A percentile compares a stretch with the other conserved stretches of the same genome.
phyloP scores from a whole-genome alignment of 2,888 invertebrate species.

The Troides oblongomaculatus region DNA sequence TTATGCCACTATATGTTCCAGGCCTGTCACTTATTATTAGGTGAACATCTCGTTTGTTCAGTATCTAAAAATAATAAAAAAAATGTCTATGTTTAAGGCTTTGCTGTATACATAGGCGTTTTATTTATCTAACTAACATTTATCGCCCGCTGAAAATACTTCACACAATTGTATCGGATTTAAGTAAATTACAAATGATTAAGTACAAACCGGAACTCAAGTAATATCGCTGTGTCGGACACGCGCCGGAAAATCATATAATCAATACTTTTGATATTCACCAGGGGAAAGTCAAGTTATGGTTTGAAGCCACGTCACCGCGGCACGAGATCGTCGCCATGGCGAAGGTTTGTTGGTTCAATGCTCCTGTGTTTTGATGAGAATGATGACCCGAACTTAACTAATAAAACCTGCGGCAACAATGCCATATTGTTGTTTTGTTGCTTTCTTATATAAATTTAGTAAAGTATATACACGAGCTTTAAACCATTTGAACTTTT shows the following conservation, averaged over 20 bases:
- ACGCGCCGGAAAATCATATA: conserved; percentile 16
- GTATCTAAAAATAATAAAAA: no score
- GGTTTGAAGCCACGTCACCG: conserved; percentile 21
- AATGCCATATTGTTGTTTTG: not conserved
- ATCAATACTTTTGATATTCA: conserved; percentile 22
- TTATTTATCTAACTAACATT: no score
- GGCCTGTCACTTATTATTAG: no score
- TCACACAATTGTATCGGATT: not conserved
- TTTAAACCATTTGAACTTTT: not conserved
- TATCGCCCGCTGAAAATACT: not conserved
- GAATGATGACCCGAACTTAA: conserved; percentile 5
- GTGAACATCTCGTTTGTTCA: no score
- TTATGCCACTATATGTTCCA: no score
- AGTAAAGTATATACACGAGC: not conserved
- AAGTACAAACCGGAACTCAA: not conserved
- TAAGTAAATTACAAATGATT: not conserved
- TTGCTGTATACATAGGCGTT: no score
- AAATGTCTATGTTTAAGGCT: no score
- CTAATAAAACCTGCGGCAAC: not conserved
- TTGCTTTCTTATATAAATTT: not conserved
- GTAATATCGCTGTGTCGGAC: conserved; percentile 9
- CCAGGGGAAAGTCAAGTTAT: conserved; percentile 19
- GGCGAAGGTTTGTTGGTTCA: conserved; percentile 36
- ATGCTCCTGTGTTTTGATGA: conserved; percentile 26
- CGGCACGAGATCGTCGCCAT: conserved; percentile 36